Evolutionary conservation across 2,113 vertebrate genomes (phyloP).

Genomic region (Dipodomys spectabilis): DNA sequence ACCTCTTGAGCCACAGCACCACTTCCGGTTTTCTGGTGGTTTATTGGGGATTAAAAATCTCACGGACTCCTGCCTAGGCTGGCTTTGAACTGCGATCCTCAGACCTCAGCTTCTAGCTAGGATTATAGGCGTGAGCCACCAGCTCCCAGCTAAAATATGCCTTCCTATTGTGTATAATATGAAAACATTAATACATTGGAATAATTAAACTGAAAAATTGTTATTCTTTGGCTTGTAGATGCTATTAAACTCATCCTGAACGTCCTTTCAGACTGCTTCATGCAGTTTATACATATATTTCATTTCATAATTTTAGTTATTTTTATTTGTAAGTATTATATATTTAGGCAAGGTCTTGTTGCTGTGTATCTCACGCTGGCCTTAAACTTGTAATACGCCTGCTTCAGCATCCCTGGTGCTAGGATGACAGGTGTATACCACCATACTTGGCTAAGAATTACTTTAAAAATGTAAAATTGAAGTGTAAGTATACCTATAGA

Average conservation of each 20-base stretch:
- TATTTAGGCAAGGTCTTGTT: no score
- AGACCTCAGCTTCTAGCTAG: neutral
- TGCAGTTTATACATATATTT: neutral
- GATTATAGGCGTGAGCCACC: no score
- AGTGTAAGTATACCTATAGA: neutral
- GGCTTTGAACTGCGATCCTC: no score
- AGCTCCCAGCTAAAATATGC: neutral
- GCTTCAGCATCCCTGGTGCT: no score
- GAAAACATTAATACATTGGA: neutral
- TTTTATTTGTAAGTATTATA: no score
- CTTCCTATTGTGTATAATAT: neutral
- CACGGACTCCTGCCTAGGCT: no score
- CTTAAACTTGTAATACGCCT: no score
- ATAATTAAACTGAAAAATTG: neutral
- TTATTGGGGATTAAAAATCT: no score
- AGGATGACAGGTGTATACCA: no score
- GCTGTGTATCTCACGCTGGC: no score
- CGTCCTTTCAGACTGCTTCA: neutral
- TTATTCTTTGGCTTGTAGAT: neutral
- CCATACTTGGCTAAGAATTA: neutral
- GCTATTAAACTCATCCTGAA: neutral
- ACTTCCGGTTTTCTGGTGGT: no score
- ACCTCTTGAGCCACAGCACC: no score
- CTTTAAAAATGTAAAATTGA: constrained; percentile 1
- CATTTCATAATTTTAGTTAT: neutral